Conservation (phyloP, 2,797 vertebrate genomes). For the Propithecus perrieri region DNA sequence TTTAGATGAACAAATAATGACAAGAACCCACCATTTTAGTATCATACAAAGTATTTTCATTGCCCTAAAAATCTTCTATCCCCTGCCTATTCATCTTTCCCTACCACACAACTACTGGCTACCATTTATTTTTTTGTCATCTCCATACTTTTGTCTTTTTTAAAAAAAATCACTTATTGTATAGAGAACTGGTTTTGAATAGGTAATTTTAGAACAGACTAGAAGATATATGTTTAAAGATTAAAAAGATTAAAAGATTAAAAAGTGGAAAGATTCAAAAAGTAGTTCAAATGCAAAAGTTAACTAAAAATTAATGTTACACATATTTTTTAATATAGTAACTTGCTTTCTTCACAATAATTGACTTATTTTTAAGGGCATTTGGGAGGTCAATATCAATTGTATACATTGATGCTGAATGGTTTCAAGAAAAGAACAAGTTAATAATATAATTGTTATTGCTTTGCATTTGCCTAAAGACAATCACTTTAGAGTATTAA, state of each 20-base stretch:
- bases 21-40: neutral
- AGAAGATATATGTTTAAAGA: neutral
- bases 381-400: neutral
- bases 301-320: neutral
- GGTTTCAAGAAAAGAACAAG: neutral
- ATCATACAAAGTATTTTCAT: neutral
- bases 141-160: neutral
- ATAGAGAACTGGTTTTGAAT: neutral
- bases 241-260: neutral
- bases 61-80: neutral
- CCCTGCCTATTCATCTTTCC: neutral
- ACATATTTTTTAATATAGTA: too few relatives aligned
- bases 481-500: neutral
- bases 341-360: neutral
- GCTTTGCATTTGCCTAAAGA: neutral
- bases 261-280: neutral
- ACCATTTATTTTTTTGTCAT: neutral
- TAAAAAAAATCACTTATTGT: neutral
- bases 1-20: neutral
- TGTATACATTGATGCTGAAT: neutral
- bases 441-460: slow-evolving; percentile 10
- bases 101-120: too few relatives aligned
- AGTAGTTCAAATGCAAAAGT: neutral
- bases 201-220: neutral
- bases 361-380: neutral